Evolutionary conservation across 2,888 invertebrate genomes (phyloP).

Genomic region (Sinodicranocentrus sp.): DNA sequence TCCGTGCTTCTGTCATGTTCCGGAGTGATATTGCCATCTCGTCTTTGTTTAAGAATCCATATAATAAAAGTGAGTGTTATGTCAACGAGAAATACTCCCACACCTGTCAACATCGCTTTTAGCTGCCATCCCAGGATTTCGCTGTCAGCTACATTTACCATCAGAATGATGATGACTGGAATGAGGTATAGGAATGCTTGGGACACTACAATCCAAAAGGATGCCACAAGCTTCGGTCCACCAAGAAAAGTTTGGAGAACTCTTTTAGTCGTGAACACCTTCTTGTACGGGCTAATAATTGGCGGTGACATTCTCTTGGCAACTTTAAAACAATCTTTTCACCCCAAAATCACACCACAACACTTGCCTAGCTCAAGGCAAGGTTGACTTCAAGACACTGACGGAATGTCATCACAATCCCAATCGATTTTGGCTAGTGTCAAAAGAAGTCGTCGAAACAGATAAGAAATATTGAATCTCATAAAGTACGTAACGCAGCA

Average conservation of each 20-base stretch:
- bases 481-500: neutral
- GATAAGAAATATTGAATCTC: slow-evolving; percentile 25
- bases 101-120: slow-evolving; percentile 63
- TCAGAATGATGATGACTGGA: slow-evolving; percentile 66
- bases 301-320: slow-evolving; percentile 72
- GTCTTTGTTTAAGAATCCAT: slow-evolving; percentile 66
- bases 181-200: slow-evolving; percentile 70
- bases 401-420: slow-evolving; percentile 24
- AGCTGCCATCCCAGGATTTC: slow-evolving; percentile 30
- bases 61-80: slow-evolving; percentile 67
- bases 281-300: slow-evolving; percentile 74
- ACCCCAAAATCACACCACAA: neutral
- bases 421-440: slow-evolving; percentile 32
- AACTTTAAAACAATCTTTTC: neutral
- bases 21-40: slow-evolving; percentile 27
- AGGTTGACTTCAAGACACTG: slow-evolving; percentile 12
- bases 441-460: slow-evolving; percentile 34
- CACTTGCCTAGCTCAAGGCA: neutral
- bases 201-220: slow-evolving; percentile 56
- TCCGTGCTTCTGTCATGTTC: slow-evolving; percentile 8
- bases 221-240: slow-evolving; percentile 67
- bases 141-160: slow-evolving; percentile 46
- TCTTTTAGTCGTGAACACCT: slow-evolving; percentile 68
- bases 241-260: slow-evolving; percentile 72
- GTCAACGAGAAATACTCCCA: slow-evolving; percentile 68